These are phyloP conservation scores for Empis livida DNA, from an alignment of 2,888 invertebrate species.

Conservation along the genomic window DNA sequence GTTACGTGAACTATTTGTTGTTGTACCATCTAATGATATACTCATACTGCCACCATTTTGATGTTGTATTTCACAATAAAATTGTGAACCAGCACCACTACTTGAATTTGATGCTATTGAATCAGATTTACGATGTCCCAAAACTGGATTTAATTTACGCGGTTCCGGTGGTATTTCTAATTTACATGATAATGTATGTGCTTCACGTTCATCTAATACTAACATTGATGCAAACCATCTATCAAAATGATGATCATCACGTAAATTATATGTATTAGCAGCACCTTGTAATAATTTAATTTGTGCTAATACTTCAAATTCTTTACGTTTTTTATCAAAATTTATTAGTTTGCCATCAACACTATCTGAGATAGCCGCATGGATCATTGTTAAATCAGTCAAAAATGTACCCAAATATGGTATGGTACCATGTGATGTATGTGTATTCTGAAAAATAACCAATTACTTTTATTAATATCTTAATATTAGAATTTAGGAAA, in stretches of 20 bases:
- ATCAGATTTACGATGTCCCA: conserved; percentile 78
- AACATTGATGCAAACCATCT: conserved; percentile 91
- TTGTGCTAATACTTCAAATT: conserved; percentile 96
- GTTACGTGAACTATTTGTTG: conserved; percentile 42
- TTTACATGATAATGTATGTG: conserved; percentile 78
- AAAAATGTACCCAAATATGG: conserved; percentile 96
- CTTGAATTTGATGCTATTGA: conserved; percentile 80
- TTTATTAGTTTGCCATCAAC: conserved; percentile 72
- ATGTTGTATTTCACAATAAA: conserved; percentile 69
- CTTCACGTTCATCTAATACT: conserved; percentile 83
- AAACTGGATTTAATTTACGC: conserved; percentile 22
- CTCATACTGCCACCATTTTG: conserved; percentile 14
- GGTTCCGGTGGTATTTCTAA: conserved; percentile 58
- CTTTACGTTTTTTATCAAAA: conserved; percentile 95
- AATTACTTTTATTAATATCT: not conserved
- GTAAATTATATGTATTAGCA: conserved; percentile 87
- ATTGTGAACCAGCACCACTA: conserved; percentile 75
- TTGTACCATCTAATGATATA: conserved; percentile 10
- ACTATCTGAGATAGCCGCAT: conserved; percentile 85
- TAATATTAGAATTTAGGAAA: not conserved
- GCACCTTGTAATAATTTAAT: conserved; percentile 90
- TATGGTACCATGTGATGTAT: conserved; percentile 85
- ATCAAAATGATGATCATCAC: conserved; percentile 77
- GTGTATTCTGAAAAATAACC: conserved; percentile 38
- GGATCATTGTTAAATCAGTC: conserved; percentile 97